Evolutionary conservation across 2,888 invertebrate species (phyloP).

Genomic region (Diplolepis rosae): DNA sequence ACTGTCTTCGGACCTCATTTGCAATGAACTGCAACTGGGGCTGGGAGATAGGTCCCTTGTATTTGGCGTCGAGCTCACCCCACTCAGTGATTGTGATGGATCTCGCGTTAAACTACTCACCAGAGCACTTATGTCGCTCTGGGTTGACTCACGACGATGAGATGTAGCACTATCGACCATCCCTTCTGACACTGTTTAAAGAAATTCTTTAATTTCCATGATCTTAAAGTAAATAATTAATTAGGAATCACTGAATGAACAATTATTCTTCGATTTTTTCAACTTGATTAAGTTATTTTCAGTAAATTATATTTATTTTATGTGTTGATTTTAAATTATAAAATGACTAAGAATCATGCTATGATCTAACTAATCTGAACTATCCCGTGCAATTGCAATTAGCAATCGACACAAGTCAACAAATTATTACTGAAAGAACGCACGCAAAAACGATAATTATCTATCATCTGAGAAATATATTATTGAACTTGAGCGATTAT

Average conservation of each 20-base stretch:
- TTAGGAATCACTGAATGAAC: too few relatives aligned
- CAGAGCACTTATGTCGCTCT: conserved; percentile 79
- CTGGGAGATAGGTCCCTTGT: conserved; percentile 77
- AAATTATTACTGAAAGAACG: not conserved
- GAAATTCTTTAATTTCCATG: conserved; percentile 32
- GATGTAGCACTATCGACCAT: conserved; percentile 72
- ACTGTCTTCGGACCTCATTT: conserved; percentile 75
- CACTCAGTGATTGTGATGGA: conserved; percentile 78
- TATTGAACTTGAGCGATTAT: not conserved
- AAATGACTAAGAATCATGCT: too few relatives aligned
- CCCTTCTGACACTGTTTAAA: conserved; percentile 71
- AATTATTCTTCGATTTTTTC: too few relatives aligned
- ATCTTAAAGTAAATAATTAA: too few relatives aligned
- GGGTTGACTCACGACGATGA: conserved; percentile 76
- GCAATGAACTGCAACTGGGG: conserved; percentile 76
- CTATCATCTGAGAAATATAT: not conserved
- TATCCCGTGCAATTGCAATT: not conserved
- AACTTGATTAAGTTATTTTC: too few relatives aligned
- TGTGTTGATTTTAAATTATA: too few relatives aligned
- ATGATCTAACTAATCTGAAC: too few relatives aligned
- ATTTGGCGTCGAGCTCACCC: conserved; percentile 72
- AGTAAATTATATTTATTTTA: too few relatives aligned
- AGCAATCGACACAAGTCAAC: not conserved
- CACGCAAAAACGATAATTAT: not conserved
- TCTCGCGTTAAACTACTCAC: conserved; percentile 79